Evolutionary conservation across 2,797 vertebrate species (phyloP), one percentile per base, ranked within the genome.

Genomic region (Ara ararauna): DNA sequence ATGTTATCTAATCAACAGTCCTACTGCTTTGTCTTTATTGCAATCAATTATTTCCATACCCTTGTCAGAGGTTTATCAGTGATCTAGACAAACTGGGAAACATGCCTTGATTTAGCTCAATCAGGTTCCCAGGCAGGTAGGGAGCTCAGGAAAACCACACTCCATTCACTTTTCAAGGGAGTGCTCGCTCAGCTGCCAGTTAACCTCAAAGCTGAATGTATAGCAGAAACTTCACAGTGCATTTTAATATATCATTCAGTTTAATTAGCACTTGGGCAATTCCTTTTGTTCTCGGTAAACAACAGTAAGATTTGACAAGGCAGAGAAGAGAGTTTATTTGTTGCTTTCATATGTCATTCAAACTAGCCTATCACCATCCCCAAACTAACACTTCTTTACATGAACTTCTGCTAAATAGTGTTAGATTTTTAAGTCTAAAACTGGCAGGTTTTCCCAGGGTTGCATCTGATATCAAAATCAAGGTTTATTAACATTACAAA

Each of bases 401-500:
- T 2, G 90, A 97, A 97, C 93, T 94, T 97, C 80, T 89, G 96
- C 91, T 98, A 98, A 97, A 97, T 91, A 96, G 86, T 95, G 96
- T 97, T 98, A 97, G 96, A 97, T 96, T 97, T 87, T 96, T 94
- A 80, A 96, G 84, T 90, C 87, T 91, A 73, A 95, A 97, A 96
- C 92, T 94, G 95, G 85, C 97, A 97, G 96, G 97, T 98, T 98
- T 98, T 97, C 97, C 98, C 94, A 96, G 97, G 97, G 97, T 95
- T 98, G 96, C 95, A 97, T 97, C 96, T 97, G 96, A 97, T 98
- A 98, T 97, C 93, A 98, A 98, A 98, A 98, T 98, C 97, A 97
- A 96, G 96, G 94, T 97, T 98, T 98, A 98, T 98, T 98, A 98
- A 97, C 98, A 98, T 98, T 98, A 98, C 98, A 98, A 98, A 98